Conservation (phyloP, 2,113 vertebrate species). For the Rhadina sibilatrix region DNA sequence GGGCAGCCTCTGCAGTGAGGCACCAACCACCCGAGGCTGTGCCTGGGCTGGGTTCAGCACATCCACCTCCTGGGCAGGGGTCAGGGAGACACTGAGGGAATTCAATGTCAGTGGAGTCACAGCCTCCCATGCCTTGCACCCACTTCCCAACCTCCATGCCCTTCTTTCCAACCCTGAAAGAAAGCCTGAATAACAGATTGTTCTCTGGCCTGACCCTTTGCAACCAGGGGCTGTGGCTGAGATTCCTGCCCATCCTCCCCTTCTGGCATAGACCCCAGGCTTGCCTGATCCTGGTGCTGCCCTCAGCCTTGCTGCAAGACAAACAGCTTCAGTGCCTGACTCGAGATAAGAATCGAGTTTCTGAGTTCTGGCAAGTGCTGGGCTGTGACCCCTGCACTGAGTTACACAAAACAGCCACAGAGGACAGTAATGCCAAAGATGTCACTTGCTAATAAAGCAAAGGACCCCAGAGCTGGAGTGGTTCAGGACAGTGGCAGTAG, state of each 20-base stretch:
- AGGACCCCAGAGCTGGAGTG: neutral
- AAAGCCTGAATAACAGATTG: neutral
- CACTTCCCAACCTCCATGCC: fast-evolving
- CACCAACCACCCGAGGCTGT: too few relatives aligned
- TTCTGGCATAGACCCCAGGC: neutral
- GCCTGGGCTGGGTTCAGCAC: neutral
- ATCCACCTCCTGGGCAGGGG: neutral
- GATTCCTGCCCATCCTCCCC: neutral
- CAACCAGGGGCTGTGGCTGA: neutral
- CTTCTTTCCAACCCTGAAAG: neutral
- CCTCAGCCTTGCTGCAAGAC: neutral
- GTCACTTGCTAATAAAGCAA: neutral
- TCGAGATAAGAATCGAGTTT: neutral
- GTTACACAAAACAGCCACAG: neutral
- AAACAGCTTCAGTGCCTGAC: neutral
- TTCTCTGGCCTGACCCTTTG: neutral
- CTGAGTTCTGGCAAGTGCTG: neutral
- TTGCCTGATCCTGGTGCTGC: neutral
- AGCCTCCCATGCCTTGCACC: neutral
- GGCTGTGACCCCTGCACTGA: neutral
- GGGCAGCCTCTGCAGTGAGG: neutral
- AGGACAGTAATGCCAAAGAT: neutral
- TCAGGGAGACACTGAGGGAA: neutral
- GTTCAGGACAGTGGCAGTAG: neutral
- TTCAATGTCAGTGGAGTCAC: neutral